phyloP scores from a whole-genome alignment of 2,113 vertebrate genomes.

The Marcusenius ussheri region DNA sequence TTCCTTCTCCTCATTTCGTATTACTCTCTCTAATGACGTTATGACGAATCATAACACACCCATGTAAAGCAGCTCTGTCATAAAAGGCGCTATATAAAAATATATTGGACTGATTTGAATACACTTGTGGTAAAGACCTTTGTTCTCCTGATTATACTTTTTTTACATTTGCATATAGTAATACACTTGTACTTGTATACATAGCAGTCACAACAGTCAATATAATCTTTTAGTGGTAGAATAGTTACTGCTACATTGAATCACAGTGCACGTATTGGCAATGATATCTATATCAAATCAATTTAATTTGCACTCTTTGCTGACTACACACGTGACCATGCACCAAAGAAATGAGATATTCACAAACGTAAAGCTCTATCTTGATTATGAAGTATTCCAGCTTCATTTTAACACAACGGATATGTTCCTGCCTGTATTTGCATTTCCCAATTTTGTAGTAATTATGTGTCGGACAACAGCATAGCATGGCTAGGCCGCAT shows the following conservation, averaged over 20 bases:
- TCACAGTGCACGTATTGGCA: background rate
- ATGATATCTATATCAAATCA: background rate
- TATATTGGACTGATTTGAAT: background rate
- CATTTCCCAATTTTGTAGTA: background rate
- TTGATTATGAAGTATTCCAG: background rate
- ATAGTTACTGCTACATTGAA: background rate
- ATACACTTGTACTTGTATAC: background rate
- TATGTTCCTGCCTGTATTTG: background rate
- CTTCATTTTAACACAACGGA: background rate
- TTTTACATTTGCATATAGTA: background rate
- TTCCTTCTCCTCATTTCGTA: too few relatives aligned
- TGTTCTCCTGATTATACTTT: background rate
- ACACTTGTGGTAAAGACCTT: background rate
- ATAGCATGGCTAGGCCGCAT: background rate
- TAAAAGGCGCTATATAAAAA: too few relatives aligned
- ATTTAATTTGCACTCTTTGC: background rate
- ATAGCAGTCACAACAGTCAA: background rate
- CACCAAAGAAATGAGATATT: background rate
- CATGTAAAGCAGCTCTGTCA: too few relatives aligned
- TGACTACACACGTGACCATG: background rate
- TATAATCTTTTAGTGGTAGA: background rate
- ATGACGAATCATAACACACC: too few relatives aligned
- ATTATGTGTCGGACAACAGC: background rate
- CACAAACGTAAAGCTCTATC: background rate
- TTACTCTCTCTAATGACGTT: too few relatives aligned